Evolutionary conservation across 2,797 vertebrate species (phyloP), one percentile per base, ranked within the genome.

Genomic region (Gymnopithys bicolor): DNA sequence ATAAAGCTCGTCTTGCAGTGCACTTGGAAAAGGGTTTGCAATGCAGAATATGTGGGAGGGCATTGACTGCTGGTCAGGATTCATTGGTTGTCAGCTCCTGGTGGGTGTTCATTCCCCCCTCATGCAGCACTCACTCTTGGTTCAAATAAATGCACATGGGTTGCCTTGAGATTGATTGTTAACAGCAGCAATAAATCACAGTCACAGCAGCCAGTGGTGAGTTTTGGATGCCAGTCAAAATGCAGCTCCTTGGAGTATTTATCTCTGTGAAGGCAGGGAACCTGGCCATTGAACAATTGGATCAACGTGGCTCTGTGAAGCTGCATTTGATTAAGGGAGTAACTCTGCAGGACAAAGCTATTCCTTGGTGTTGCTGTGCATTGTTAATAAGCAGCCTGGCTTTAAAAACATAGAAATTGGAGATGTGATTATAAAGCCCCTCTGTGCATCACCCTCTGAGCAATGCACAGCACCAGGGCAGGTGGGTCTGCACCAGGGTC

Each of bases 151-250:
- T 37, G 41, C 66, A 39, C 19, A 1, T 4, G 0, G 32, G 32
- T 63, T 92, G 71, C 70, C 88, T 71, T 69, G 64, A 71, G 80
- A 89, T 41, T 83, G 93, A 87, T 88, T 41, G 75, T n/a, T 87
- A 90, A 53, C 87, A 92, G 75, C 46, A 84, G 90, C 85, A 39
- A 77, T 95, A 93, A 94, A 96, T 96, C 87, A 85, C 84, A 68
- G 10, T 53, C 58, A 1, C 78, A 60, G 92, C 56, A 76, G 83
- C 66, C 68, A n/a, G 76, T 1, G 74, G 85, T 78, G 91, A 87
- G 64, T 75, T 93, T 66, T 94, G 85, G 90, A 89, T 96, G 91
- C 53, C 93, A 92, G 88, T 87, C 86, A 93, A 84, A 80, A 90
- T 8, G 64, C 51, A 77, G 88, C 89, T 91, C 77, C 89, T 90